Evolutionary conservation across 2,113 vertebrate species (phyloP).

Genomic region (Balaeniceps rex): DNA sequence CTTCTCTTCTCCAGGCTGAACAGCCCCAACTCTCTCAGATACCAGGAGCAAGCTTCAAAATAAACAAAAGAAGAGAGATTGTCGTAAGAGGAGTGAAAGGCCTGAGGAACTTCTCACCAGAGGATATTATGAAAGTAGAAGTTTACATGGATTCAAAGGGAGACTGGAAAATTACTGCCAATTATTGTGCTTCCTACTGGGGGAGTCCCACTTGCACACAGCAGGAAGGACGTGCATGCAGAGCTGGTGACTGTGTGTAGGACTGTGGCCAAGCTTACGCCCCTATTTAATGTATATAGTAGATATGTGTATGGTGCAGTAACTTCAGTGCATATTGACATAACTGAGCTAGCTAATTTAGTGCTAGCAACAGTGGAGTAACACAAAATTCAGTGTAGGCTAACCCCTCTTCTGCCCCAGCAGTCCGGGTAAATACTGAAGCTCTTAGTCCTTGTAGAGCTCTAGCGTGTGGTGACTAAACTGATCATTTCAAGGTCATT

Average conservation of each 20-base stretch:
- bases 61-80: background rate
- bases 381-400: background rate
- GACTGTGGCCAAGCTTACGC: background rate
- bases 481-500: background rate
- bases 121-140: background rate
- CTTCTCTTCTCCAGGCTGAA: no score
- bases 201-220: background rate
- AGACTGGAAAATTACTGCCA: background rate
- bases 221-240: accelerated
- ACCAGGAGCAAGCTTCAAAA: background rate
- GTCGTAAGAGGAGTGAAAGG: background rate
- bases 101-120: background rate
- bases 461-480: background rate
- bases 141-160: background rate
- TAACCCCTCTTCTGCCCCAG: background rate
- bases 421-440: background rate
- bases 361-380: background rate
- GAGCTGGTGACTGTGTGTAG: background rate
- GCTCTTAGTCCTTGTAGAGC: background rate
- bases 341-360: background rate
- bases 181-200: background rate
- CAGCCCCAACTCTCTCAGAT: no score
- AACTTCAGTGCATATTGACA: background rate
- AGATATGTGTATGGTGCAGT: background rate
- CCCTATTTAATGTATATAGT: background rate